Evolutionary conservation across 1,140 invertebrate genomes (phyloP).

Genomic region (Drosophila sp.): DNA sequence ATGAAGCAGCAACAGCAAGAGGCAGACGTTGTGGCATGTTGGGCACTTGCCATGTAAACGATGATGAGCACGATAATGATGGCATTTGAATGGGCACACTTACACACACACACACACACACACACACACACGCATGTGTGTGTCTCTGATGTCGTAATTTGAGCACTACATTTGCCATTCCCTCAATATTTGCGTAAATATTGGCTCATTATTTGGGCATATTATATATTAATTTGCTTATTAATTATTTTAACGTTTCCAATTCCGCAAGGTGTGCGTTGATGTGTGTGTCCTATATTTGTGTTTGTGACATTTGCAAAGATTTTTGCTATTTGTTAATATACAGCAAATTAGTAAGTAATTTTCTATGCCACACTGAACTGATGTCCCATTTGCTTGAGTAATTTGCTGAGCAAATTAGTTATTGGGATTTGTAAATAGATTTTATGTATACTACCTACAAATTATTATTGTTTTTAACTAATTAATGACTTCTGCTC

Average conservation of each 20-base stretch:
- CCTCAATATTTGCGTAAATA: constrained; percentile 71
- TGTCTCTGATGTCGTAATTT: constrained; percentile 54
- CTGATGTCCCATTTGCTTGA: constrained; percentile 13
- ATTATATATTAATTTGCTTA: constrained; percentile 75
- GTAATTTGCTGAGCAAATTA: neutral
- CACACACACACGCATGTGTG: neutral
- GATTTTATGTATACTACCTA: too few relatives aligned
- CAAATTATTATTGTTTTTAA: too few relatives aligned
- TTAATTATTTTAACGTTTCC: constrained; percentile 61
- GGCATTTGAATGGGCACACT: constrained; percentile 70
- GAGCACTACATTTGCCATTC: constrained; percentile 35
- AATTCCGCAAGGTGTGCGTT: constrained; percentile 11
- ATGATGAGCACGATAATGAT: constrained; percentile 81
- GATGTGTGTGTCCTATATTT: constrained; percentile 27
- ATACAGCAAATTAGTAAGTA: constrained; percentile 30
- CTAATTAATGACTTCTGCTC: too few relatives aligned
- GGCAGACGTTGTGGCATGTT: constrained; percentile 62
- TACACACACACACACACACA: constrained; percentile 14
- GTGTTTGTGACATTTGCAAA: constrained; percentile 18
- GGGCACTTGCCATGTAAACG: constrained; percentile 74
- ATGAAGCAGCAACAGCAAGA: constrained; percentile 71
- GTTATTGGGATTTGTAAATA: neutral
- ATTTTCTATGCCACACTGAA: constrained; percentile 20
- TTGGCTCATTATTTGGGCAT: constrained; percentile 74
- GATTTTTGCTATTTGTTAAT: constrained; percentile 43